Conservation (phyloP, 2,888 invertebrate species). For the Metalampra italica region DNA sequence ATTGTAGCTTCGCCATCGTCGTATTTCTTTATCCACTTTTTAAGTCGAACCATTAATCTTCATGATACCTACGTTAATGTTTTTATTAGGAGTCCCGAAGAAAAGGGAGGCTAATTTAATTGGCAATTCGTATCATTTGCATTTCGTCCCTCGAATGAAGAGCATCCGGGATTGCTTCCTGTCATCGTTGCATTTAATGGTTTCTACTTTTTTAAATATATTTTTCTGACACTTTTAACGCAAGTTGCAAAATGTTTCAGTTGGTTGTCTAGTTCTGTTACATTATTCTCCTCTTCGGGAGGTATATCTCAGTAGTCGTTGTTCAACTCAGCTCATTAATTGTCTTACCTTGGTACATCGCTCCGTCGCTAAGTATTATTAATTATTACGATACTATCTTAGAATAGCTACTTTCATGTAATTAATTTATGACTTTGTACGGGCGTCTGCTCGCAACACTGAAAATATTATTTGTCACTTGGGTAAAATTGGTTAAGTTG, state of each 20-base stretch:
- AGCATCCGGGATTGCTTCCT: not conserved
- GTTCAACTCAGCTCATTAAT: constrained; percentile 2
- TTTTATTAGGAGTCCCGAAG: constrained; percentile 12
- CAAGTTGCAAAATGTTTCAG: not conserved
- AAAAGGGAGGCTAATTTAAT: constrained; percentile 15
- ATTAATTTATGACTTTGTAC: constrained; percentile 9
- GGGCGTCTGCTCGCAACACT: not conserved
- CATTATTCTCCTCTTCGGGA: not conserved
- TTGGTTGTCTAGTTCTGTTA: not conserved
- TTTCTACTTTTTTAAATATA: not conserved
- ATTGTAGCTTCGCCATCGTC: not conserved
- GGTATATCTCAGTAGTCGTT: constrained; percentile 4
- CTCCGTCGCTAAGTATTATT: constrained; percentile 3
- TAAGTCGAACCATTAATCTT: constrained; percentile 11
- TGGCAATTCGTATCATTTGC: constrained; percentile 13
- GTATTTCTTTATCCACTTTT: constrained; percentile 3
- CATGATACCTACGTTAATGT: constrained; percentile 12
- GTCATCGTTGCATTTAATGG: constrained; percentile 1
- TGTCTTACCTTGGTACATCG: not conserved
- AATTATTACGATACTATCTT: constrained; percentile 1
- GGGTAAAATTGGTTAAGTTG: not conserved
- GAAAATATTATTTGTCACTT: not conserved
- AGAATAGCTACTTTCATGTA: constrained; percentile 3
- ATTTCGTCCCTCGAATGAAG: constrained; percentile 8
- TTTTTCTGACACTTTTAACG: not conserved